Evolutionary conservation across 2,888 invertebrate species (phyloP), one percentile per base, ranked within the genome.

Genomic region (Ormyrus nitidulus): DNA sequence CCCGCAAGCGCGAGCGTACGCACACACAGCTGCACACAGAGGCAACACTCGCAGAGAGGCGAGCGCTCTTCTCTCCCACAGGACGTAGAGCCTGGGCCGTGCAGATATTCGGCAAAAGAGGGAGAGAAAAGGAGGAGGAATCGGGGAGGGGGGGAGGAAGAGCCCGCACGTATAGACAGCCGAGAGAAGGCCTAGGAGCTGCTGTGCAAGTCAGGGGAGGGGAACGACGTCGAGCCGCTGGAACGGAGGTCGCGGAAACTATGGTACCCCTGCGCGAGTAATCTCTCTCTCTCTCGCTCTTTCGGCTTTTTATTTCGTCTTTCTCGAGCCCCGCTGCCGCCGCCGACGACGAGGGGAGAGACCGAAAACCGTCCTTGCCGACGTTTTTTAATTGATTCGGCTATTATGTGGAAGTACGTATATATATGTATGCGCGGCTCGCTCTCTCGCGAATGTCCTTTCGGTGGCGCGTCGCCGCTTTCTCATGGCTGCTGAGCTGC

Each of bases 231-330:
- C 34, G 34, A 34, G 34, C 34, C 34, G 51, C 73, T 73, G 78
- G 73, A 79, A 56, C 78, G 78, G 65, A 79, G 73, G 56, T 73
- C 49, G 78, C 51, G 73, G 68, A 73, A 79, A 79, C 73, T 62
- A 34, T 34, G 72, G 68, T 79, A 73, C 72, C 71, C 71, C 11
- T 64, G 49, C 53, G 10, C 53, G 10, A 59, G 34, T 34, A 34
- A 11, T 69, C 54, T 69, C 46, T 75, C 19, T 48, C 8, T 68
- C 5, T 11, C 53, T 46, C 54, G 9, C 49, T 53, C 44, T 69
- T 54, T 54, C 69, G 46, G 48, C 19, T 59, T 46, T 9, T 11
- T 7, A 11, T 34, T 34, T 34, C 34, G 34, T 4, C 49, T 66
- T 34, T n/a, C 13, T 13, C 10, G 8, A 13, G 49, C 49, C 34